These are phyloP conservation scores for Sminthurides aquaticus DNA, from an alignment of 2,888 invertebrate genomes.

Conservation along the genomic window DNA sequence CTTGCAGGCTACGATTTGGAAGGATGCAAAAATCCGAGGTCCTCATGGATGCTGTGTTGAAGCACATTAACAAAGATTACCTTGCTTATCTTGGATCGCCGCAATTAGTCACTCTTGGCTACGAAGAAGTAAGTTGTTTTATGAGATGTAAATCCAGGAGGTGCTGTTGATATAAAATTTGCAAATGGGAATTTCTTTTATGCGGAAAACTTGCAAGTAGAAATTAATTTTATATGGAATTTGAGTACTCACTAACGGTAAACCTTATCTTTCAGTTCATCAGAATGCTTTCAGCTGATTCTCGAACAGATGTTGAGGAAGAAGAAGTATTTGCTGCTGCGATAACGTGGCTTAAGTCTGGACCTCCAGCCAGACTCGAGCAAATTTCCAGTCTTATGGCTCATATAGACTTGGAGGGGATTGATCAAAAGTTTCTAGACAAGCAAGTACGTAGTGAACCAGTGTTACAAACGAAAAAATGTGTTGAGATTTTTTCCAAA, in stretches of 20 bases:
- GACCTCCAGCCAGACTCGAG: neutral
- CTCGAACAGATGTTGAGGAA: neutral
- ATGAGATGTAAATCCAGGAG: too few species aligned
- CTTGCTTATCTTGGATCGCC: neutral
- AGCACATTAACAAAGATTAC: constrained; percentile 1
- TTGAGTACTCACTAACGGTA: too few species aligned
- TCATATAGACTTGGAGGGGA: neutral
- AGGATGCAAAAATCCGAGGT: neutral
- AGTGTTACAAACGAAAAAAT: constrained; percentile 6
- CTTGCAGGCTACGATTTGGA: constrained; percentile 3
- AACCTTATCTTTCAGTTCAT: neutral
- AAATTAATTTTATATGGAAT: neutral
- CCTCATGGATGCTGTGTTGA: neutral
- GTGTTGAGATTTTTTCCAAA: neutral
- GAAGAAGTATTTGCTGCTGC: constrained; percentile 7
- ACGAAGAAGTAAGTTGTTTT: neutral
- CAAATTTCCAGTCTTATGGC: neutral
- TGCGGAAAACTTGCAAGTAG: too few species aligned
- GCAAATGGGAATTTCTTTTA: too few species aligned
- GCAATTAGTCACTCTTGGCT: neutral
- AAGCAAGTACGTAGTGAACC: constrained; percentile 5
- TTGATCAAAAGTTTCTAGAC: constrained; percentile 12
- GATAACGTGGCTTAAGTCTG: constrained; percentile 10
- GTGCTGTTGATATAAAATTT: neutral
- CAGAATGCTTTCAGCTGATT: neutral